A percentile compares a stretch with the other conserved stretches of the same genome.
These are phyloP conservation scores for Drosophila seclusa DNA, from an alignment of 2,888 invertebrate genomes.

Conservation along the genomic window DNA sequence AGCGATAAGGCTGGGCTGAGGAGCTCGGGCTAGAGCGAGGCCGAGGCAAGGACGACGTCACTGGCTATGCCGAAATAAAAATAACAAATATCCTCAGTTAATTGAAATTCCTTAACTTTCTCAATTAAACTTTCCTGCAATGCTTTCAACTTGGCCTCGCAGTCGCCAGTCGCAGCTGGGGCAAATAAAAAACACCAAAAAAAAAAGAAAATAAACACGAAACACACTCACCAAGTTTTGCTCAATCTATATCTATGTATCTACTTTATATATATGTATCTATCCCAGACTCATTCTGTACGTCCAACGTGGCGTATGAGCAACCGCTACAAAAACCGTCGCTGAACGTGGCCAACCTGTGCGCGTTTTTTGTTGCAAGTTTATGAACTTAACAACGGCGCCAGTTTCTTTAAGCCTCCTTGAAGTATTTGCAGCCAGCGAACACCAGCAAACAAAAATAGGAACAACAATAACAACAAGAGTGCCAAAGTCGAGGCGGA, in stretches of 20 bases:
- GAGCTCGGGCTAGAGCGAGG: slow-evolving; percentile 8
- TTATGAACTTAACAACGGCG: slow-evolving; percentile 70
- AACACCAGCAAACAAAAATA: slow-evolving; percentile 38
- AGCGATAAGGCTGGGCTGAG: slow-evolving; percentile 28
- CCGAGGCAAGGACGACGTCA: slow-evolving; percentile 23
- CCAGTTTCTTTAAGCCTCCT: slow-evolving; percentile 69
- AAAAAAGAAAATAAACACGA: slow-evolving; percentile 15
- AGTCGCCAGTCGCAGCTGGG: slow-evolving; percentile 41
- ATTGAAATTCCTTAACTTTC: slow-evolving; percentile 85
- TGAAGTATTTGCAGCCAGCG: slow-evolving; percentile 71
- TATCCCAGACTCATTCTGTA: slow-evolving; percentile 6
- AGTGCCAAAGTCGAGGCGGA: not conserved
- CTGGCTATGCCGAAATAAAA: slow-evolving; percentile 69
- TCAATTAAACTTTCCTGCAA: slow-evolving; percentile 84
- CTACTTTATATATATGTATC: not conserved
- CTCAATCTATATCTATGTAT: slow-evolving; percentile 37
- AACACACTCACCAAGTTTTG: slow-evolving; percentile 47
- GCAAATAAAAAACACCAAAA: not conserved
- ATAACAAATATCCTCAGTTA: slow-evolving; percentile 84
- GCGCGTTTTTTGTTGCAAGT: slow-evolving; percentile 74
- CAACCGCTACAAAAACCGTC: slow-evolving; percentile 63
- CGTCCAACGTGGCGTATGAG: slow-evolving; percentile 71
- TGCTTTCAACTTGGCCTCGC: slow-evolving; percentile 70
- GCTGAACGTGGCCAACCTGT: slow-evolving; percentile 70
- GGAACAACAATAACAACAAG: slow-evolving; percentile 36